phyloP scores from a whole-genome alignment of 2,797 vertebrate species.

The Micropoecilia bifurca region DNA sequence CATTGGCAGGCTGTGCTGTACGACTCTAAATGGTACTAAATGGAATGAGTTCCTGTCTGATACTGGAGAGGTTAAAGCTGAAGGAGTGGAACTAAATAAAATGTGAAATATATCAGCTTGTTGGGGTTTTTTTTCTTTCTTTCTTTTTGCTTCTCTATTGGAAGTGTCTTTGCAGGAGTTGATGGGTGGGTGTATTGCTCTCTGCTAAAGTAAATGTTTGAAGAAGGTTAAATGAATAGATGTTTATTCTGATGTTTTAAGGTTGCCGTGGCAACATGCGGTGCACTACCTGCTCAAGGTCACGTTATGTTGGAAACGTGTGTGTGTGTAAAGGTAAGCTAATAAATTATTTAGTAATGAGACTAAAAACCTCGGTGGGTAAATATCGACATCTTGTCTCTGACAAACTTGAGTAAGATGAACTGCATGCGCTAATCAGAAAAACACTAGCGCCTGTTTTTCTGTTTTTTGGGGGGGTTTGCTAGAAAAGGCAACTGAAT shows the following conservation, averaged over 20 bases:
- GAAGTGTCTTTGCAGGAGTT: slow-evolving; percentile 2
- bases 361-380: neutral
- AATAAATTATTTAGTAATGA: slow-evolving; percentile 1
- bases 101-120: slow-evolving; percentile 76
- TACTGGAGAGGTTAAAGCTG: slow-evolving; percentile 55
- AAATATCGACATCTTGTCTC: neutral
- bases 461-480: neutral
- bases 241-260: slow-evolving; percentile 1
- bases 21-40: slow-evolving; percentile 64
- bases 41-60: slow-evolving; percentile 41
- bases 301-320: neutral
- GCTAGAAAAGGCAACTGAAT: neutral
- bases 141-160: slow-evolving; percentile 16
- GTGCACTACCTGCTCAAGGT: neutral
- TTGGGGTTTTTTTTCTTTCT: neutral
- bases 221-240: slow-evolving; percentile 5
- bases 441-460: neutral
- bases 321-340: neutral
- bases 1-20: slow-evolving; percentile 45
- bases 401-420: neutral
- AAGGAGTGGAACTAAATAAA: slow-evolving; percentile 75
- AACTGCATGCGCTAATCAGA: neutral
- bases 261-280: neutral
- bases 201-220: neutral
- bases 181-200: neutral